Evolutionary conservation across 2,113 vertebrate genomes (phyloP).

Genomic region (Syngnathoides biaculeatus): DNA sequence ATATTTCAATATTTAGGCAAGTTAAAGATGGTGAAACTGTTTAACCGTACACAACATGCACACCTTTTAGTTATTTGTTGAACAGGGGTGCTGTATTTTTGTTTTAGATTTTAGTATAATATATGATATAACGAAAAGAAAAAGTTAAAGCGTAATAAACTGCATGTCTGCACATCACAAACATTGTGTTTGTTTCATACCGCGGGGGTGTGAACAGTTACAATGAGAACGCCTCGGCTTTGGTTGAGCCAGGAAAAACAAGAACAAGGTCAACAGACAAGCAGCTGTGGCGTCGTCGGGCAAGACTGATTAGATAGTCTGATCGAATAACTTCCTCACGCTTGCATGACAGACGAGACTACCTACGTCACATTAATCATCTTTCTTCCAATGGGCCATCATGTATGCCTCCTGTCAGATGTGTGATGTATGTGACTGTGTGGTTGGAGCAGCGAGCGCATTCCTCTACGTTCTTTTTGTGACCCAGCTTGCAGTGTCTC

Average conservation of each 20-base stretch:
- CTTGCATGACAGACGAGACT: slow-evolving; percentile 51
- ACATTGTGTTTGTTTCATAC: too few species aligned
- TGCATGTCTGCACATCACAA: too few species aligned
- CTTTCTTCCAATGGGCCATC: slow-evolving; percentile 2
- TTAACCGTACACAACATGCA: too few species aligned
- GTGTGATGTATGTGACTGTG: not conserved
- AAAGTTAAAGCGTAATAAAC: too few species aligned
- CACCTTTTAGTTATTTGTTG: too few species aligned
- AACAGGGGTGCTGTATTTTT: too few species aligned
- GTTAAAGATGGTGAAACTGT: too few species aligned
- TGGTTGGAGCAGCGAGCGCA: not conserved
- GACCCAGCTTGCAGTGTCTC: not conserved
- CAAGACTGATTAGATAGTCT: slow-evolving; percentile 16
- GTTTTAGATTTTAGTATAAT: too few species aligned
- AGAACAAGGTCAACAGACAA: not conserved
- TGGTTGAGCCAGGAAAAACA: not conserved
- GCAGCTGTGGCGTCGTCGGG: not conserved
- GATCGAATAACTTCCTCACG: slow-evolving; percentile 40
- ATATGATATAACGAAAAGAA: too few species aligned
- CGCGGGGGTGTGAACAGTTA: not conserved
- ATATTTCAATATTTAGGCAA: too few species aligned
- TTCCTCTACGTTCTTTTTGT: not conserved
- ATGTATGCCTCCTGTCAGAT: not conserved
- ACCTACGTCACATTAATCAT: slow-evolving; percentile 50
- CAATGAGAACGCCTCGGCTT: too few species aligned